Evolutionary conservation across 1,140 invertebrate genomes (phyloP).

Genomic region (Nylanderia fulva): DNA sequence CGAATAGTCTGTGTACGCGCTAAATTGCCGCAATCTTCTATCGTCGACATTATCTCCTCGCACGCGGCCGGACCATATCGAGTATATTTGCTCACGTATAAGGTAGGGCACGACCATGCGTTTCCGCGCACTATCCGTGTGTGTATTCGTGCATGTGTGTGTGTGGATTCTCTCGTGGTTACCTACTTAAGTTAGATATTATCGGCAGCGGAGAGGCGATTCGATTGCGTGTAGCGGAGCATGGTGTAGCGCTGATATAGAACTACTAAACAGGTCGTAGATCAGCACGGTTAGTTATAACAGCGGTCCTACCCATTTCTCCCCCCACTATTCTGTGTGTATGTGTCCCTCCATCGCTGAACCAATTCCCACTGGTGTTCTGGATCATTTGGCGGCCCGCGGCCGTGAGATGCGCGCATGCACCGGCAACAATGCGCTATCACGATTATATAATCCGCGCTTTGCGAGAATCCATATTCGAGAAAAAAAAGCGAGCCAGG

Average conservation of each 20-base stretch:
- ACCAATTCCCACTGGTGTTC: conserved; percentile 85
- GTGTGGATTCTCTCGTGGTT: conserved; percentile 35
- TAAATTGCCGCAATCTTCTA: conserved; percentile 57
- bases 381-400: conserved; percentile 86
- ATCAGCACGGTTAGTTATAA: conserved; percentile 84
- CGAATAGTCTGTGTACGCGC: conserved; percentile 30
- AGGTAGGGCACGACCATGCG: conserved; percentile 25
- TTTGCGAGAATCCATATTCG: conserved; percentile 67
- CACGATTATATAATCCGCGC: conserved; percentile 75
- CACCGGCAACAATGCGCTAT: conserved; percentile 77
- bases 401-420: conserved; percentile 82
- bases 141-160: too few relatives aligned
- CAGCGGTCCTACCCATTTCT: conserved; percentile 63
- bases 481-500: conserved; percentile 45
- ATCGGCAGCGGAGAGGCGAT: conserved; percentile 73
- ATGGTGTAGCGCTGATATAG: conserved; percentile 83
- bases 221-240: conserved; percentile 79
- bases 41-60: conserved; percentile 58
- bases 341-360: conserved; percentile 55
- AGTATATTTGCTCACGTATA: conserved; percentile 57
- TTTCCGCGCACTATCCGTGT: not conserved
- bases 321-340: not conserved
- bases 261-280: conserved; percentile 86
- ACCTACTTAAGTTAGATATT: conserved; percentile 79
- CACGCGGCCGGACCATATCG: conserved; percentile 44